Evolutionary conservation across 2,113 vertebrate genomes (phyloP), one percentile per base, ranked within the genome.

Genomic region (Planiliza haematocheilus): DNA sequence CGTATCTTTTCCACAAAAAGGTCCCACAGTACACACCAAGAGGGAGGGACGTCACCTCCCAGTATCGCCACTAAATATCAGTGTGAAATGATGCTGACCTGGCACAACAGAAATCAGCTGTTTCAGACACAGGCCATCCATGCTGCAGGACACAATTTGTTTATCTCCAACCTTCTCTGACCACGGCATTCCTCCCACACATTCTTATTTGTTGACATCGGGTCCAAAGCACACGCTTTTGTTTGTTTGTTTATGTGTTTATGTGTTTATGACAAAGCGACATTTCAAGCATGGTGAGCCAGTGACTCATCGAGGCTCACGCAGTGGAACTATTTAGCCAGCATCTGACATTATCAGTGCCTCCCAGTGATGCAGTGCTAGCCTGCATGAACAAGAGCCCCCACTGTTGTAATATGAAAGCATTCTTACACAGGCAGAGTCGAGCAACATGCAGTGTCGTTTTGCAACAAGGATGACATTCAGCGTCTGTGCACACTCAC

Each of bases 381-480:
- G 65, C 66, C 16, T 53, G 41, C 4, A 3, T 20, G 63, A 77
- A 92, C 90, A 90, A 91, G 39, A 49, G 68, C 21, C 42, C 55
- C 65, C 73, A 75, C 60, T 92, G 87, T 90, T 86, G 55, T 46
- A 2, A 43, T 37, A 45, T 75, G 65, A 86, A 74, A 63, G 79
- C 74, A 12, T 41, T 60, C 39, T 48, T 34, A 45, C 41, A 52
- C 24, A 17, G 63, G 55, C 59, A 24, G 48, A 55, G 45, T 65
- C 70, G 21, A 51, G 46, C 42, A 67, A 65, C 56, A 80, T 43
- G 74, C 53, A 34, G 41, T 70, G 78, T 1, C 52, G 64, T 79
- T 82, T n/a, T 78, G 18, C n/a, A 70, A 90, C 83, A 90, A 90
- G 63, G 77, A 75, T 14, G 83, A 48, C 77, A 82, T 91, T 90